These are phyloP conservation scores for Acrocera orbiculus DNA, from an alignment of 2,888 invertebrate species.

Conservation along the genomic window DNA sequence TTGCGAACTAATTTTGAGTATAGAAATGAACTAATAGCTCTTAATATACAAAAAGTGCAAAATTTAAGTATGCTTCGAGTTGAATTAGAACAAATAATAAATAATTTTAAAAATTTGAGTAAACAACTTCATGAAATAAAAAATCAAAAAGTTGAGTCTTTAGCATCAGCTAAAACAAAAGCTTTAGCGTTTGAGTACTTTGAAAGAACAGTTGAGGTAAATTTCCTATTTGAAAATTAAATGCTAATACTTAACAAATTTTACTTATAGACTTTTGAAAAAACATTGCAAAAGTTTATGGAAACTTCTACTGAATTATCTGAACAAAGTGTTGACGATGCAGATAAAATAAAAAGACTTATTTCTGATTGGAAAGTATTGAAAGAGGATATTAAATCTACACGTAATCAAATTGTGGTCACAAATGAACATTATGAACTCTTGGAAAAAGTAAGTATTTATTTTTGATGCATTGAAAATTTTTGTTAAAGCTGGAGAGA, in stretches of 20 bases:
- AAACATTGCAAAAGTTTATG: too few relatives aligned
- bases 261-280: too few relatives aligned
- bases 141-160: conserved; percentile 54
- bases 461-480: too few relatives aligned
- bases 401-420: conserved; percentile 45
- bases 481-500: too few relatives aligned
- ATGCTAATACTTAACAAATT: too few relatives aligned
- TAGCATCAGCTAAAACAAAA: conserved; percentile 49
- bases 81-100: conserved; percentile 52
- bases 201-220: conserved; percentile 59
- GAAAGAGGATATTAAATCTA: conserved; percentile 45
- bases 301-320: not conserved
- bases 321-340: not conserved
- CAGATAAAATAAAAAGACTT: not conserved
- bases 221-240: too few relatives aligned
- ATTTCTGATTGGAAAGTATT: conserved; percentile 37
- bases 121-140: conserved; percentile 43
- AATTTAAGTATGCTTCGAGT: conserved; percentile 49
- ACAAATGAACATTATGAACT: conserved; percentile 54
- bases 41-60: conserved; percentile 44
- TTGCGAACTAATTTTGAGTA: conserved; percentile 45
- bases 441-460: conserved; percentile 45
- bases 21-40: conserved; percentile 38
- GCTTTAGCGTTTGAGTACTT: conserved; percentile 55
- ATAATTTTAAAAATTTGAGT: conserved; percentile 48